These are phyloP conservation scores for Tipula unca DNA, from an alignment of 2,888 invertebrate species.

Conservation along the genomic window DNA sequence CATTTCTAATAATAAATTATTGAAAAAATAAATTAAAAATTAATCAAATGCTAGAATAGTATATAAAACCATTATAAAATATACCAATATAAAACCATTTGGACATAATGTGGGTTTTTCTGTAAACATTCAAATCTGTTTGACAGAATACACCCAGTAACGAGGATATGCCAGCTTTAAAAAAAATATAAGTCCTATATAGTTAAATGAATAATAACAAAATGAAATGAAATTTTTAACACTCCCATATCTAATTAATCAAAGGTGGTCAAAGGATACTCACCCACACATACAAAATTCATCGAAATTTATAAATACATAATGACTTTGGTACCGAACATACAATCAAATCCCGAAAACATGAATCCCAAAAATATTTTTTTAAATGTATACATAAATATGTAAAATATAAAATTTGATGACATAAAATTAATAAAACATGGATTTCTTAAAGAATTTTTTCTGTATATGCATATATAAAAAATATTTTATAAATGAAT, in stretches of 20 bases:
- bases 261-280: neutral
- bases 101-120: no score
- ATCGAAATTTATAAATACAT: neutral
- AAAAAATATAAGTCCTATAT: no score
- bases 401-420: conserved; percentile 14
- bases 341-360: neutral
- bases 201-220: no score
- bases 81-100: no score
- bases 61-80: neutral
- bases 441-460: neutral
- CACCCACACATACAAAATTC: neutral
- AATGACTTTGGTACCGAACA: neutral
- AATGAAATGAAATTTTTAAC: no score
- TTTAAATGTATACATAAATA: neutral
- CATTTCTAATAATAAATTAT: neutral
- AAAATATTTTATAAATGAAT: neutral
- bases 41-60: neutral
- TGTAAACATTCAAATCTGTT: no score
- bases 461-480: neutral
- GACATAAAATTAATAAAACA: neutral
- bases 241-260: neutral
- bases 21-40: neutral
- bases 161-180: no score
- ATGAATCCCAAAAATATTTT: neutral
- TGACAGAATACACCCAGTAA: no score